A percentile compares a stretch with the other conserved stretches of the same genome.
Evolutionary conservation across 2,797 vertebrate genomes (phyloP).

Genomic region (Ispidina lecontei): DNA sequence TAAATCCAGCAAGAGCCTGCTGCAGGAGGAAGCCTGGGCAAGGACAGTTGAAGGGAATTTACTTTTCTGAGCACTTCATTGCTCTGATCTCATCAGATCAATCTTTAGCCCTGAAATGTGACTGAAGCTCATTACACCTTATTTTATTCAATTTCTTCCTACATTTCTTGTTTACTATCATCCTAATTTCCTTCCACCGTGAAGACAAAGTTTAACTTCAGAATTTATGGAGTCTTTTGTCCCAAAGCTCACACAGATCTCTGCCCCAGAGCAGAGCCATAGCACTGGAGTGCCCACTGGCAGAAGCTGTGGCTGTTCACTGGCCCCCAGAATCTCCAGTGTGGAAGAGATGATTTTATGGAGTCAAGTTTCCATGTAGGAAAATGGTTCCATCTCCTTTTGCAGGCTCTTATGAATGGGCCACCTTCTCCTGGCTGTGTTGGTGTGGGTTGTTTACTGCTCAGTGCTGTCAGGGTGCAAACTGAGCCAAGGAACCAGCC

Average conservation of each 20-base stretch:
- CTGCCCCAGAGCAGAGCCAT: neutral
- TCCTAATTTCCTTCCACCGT: neutral
- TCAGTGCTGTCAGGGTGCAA: neutral
- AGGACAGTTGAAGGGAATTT: neutral
- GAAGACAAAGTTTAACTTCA: neutral
- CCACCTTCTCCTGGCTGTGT: neutral
- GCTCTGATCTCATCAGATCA: neutral
- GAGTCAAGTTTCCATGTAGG: neutral
- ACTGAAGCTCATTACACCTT: neutral
- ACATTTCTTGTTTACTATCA: neutral
- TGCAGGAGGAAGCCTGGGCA: neutral
- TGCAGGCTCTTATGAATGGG: slow-evolving; percentile 8
- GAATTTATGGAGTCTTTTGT: neutral
- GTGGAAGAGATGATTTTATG: neutral
- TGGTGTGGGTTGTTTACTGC: slow-evolving; percentile 10
- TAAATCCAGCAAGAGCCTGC: neutral
- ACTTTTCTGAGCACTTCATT: neutral
- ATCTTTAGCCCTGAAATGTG: neutral
- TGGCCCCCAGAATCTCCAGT: neutral
- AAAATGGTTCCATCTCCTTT: neutral
- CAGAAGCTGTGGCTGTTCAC: neutral
- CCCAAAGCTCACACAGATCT: neutral
- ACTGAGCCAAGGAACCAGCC: neutral
- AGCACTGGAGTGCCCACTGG: neutral
- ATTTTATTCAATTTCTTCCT: neutral